Evolutionary conservation across 2,113 vertebrate species (phyloP), one percentile per base, ranked within the genome.

Genomic region (Archocentrus centrarchus): DNA sequence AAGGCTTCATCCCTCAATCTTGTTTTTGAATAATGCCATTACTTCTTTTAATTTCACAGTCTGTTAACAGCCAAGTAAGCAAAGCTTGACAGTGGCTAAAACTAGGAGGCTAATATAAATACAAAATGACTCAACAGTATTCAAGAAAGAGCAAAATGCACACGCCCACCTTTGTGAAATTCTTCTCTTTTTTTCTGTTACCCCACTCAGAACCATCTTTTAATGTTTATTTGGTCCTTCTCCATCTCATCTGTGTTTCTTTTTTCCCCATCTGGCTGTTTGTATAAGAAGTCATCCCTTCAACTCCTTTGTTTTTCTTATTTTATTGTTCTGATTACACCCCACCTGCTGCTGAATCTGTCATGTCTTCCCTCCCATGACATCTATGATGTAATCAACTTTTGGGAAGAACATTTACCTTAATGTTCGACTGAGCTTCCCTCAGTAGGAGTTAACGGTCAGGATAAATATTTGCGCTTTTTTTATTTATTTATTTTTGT

Each of bases 41-140:
- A 85, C 77, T 77, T 82, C 32, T 81, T 87, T 85, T 81, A 78
- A 90, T 91, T 91, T 92, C 89, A 88, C 82, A 88, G 73, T 90
- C 79, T 84, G 86, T 89, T 90, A 87, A 79, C 85, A 58, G 82
- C 44, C 41, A 24, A 86, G 82, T 83, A 75, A 61, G 77, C 79
- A 79, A 83, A 84, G 77, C 82, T 73, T 59, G 80, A 85, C 63
- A 62, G 18, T 59, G 62, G 68, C 24, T 81, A 53, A 37, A 84
- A 73, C 50, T 27, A 55, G 59, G 63, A 85, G 68, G 73, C 55
- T 73, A 86, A 47, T 77, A 82, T 39, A 79, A 80, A 83, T 75
- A 79, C 50, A 60, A 89, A 86, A 66, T 80, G 70, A 88, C 77
- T 89, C 58, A 58, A 59, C 47, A 35, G 22, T 59, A 82, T 76